Conservation (phyloP, 2,113 vertebrate genomes). For the Channa maculata region DNA sequence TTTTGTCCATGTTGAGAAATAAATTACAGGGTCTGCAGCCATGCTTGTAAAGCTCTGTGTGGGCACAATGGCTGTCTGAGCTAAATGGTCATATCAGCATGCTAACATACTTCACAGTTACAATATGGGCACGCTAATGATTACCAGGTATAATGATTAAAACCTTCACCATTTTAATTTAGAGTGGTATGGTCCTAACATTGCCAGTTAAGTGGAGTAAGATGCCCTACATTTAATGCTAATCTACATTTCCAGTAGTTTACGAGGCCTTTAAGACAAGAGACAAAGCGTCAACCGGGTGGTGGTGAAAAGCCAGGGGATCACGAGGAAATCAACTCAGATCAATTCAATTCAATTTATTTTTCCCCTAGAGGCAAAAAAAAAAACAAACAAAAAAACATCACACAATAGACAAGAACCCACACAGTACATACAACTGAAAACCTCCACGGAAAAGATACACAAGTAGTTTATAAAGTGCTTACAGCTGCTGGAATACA, state of each 20-base stretch:
- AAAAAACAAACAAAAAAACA: no score
- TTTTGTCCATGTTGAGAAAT: constrained; percentile 34
- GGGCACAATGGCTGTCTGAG: neutral
- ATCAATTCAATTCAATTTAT: no score
- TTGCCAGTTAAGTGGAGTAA: neutral
- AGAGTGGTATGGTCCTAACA: neutral
- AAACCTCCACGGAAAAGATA: no score
- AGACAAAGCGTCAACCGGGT: neutral
- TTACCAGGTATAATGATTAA: neutral
- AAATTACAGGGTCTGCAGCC: constrained; percentile 20
- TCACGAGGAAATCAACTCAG: no score
- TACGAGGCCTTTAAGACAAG: neutral
- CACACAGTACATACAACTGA: no score
- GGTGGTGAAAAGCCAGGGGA: no score
- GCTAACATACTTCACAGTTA: neutral
- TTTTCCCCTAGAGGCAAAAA: no score
- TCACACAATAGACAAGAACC: no score
- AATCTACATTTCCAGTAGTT: neutral
- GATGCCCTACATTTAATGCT: no score
- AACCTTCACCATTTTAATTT: no score
- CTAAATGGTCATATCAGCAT: neutral
- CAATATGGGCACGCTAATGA: neutral
- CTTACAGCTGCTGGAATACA: no score
- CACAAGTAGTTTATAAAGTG: no score
- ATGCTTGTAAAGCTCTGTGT: neutral